Base-by-base conservation (phyloP, 30 jellyfish, hydroid and myxozoan genomes). In the Pelagia noctiluca region DNA sequence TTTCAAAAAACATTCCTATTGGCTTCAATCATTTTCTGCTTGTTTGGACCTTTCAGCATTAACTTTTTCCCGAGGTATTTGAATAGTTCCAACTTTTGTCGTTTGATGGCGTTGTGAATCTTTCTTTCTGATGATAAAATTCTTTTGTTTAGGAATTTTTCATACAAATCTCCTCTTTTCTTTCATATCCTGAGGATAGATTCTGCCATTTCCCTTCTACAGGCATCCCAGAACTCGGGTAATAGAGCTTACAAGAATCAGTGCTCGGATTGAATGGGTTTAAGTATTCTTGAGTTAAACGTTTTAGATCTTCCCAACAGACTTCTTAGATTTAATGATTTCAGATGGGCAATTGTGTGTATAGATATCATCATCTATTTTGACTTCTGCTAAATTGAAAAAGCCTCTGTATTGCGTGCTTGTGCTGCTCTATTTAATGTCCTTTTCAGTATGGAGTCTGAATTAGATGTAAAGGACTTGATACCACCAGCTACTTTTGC, bases 401-500 rank as follows among this genome's bases (percentile, higher is more conserved):
- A 68, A 36, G 83, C 83, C 69, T 71, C 83, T 2, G 83, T 71
- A 38, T 71, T 71, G 16, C 69, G n/a, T 29, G 87, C 87, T 50
- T 50, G 76, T 19, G 54, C 87, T 18, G 87, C 75, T 13, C 76
- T 75, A 54, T 75, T 75, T 30, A 75, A 35, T 31, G 61, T 50
- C 87, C 87, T 47, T 35, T 75, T 48, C 29, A 75, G 63, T 24
- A 75, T 54, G 76, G 76, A 48, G 12, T 49, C 21, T 48, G 60
- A 3, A 50, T 75, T 62, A 78, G 78, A 57, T 25, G 80, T 83
- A 78, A 57, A 78, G 52, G 26, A 28, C 54, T 60, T 54, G 50
- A 54, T 78, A 29, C 80, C 80, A 42, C 89, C 89, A 24, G 89
- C 50, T 62, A 37, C 60, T 78, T 78, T 78, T 22, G 89, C 89